phyloP scores from a whole-genome alignment of 2,113 vertebrate species.

The Pterocles gutturalis region DNA sequence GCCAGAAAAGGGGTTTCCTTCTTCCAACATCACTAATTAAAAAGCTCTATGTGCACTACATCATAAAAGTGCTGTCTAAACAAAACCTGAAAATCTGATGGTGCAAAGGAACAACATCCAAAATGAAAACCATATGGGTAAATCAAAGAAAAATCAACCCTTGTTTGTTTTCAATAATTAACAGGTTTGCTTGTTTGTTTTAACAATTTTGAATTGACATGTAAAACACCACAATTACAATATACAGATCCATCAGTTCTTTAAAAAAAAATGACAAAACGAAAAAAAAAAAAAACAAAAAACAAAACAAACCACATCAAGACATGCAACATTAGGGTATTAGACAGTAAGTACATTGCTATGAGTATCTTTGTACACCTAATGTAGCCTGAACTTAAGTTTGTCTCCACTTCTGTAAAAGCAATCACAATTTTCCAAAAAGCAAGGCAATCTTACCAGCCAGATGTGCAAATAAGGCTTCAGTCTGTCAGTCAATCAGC shows the following conservation, averaged over 20 bases:
- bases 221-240: conserved; percentile 93
- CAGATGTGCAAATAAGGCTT: conserved; percentile 68
- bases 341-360: conserved; percentile 86
- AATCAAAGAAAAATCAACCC: conserved; percentile 74
- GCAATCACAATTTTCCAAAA: conserved; percentile 48
- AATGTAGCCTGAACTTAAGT: conserved; percentile 65
- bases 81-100: conserved; percentile 48
- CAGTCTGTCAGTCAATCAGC: conserved; percentile 16
- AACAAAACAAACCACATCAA: conserved; percentile 86
- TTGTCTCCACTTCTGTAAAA: conserved; percentile 56
- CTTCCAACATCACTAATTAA: conserved; percentile 54
- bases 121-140: conserved; percentile 53
- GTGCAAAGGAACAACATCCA: conserved; percentile 45
- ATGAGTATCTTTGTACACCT: conserved; percentile 66
- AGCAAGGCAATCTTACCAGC: conserved; percentile 62
- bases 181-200: conserved; percentile 73
- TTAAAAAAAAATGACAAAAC: conserved; percentile 86
- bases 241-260: conserved; percentile 90
- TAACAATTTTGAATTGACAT: conserved; percentile 88
- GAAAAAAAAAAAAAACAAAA: too few relatives aligned
- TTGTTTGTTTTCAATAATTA: conserved; percentile 68
- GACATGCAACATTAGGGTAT: conserved; percentile 93
- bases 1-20: conserved; percentile 49
- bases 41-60: conserved; percentile 37
- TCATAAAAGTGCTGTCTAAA: conserved; percentile 50